phyloP scores from a whole-genome alignment of 2,113 vertebrate genomes.

The Larimichthys polyactis region DNA sequence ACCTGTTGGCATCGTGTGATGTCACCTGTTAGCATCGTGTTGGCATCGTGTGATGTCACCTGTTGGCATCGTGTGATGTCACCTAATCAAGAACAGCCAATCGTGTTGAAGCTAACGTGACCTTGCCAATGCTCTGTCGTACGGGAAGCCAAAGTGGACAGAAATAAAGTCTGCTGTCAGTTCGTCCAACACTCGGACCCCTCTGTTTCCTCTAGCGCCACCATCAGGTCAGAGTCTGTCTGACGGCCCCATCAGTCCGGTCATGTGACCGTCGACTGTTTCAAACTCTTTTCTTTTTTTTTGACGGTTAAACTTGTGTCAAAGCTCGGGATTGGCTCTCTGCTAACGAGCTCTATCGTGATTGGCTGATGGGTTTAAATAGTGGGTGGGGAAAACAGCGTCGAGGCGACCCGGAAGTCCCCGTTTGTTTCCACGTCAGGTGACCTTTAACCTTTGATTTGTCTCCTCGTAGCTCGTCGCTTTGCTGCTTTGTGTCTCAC shows the following conservation, averaged over 20 bases:
- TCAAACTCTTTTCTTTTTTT: neutral
- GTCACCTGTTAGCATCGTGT: too few species aligned
- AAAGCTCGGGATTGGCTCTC: neutral
- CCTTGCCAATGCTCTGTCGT: neutral
- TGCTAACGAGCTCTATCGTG: neutral
- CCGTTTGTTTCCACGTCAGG: constrained; percentile 8
- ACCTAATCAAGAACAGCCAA: too few species aligned
- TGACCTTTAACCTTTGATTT: constrained; percentile 32
- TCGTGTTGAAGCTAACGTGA: too few species aligned
- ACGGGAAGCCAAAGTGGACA: too few species aligned
- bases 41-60: too few species aligned
- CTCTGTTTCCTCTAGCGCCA: neutral
- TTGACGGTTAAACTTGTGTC: neutral
- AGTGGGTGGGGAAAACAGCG: neutral
- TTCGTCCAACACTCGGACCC: neutral
- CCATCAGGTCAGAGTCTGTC: constrained; percentile 3
- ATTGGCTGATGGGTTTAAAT: constrained; percentile 6
- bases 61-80: too few species aligned
- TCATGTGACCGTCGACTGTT: neutral
- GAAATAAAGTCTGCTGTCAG: too few species aligned
- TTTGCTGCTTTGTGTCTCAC: neutral
- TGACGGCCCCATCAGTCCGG: neutral
- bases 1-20: too few species aligned
- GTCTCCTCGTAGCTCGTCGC: neutral
- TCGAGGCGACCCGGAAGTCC: too few species aligned